Percentiles rank a stretch among this genome's conserved stretches.
Conservation (phyloP, 2,113 vertebrate species). For the Clarias macrocephalus region DNA sequence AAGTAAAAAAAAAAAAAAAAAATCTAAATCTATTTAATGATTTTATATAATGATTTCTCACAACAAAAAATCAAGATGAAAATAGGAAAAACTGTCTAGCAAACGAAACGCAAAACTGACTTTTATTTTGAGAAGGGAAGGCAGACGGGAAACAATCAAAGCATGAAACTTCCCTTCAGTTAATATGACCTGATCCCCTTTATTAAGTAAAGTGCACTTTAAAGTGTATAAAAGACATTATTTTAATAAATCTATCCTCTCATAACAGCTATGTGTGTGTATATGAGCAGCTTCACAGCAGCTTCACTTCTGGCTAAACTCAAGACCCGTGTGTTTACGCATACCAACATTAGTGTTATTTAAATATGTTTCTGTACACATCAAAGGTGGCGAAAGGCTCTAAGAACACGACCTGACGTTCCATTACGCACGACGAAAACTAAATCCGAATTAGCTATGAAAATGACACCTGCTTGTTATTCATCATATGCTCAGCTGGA, state of each 20-base stretch:
- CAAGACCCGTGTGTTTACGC: not conserved
- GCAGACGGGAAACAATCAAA: not conserved
- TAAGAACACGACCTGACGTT: not conserved
- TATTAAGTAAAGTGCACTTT: not conserved
- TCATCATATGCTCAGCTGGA: constrained; percentile 1
- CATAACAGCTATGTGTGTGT: not conserved
- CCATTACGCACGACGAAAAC: not conserved
- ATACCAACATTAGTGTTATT: not conserved
- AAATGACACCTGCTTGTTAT: constrained; percentile 22
- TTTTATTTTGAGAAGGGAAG: no score
- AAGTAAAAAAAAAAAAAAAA: not conserved
- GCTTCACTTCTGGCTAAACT: not conserved
- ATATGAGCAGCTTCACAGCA: not conserved
- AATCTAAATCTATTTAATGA: not conserved
- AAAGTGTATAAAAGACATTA: not conserved
- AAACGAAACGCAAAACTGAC: not conserved
- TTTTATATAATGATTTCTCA: no score
- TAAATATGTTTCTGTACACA: not conserved
- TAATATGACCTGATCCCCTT: not conserved
- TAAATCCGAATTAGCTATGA: constrained; percentile 6
- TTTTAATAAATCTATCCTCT: not conserved
- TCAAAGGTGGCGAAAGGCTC: not conserved
- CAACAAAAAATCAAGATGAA: not conserved
- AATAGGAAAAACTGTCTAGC: not conserved
- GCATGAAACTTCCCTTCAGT: not conserved